A percentile compares a stretch with the other conserved stretches of the same genome.
Evolutionary conservation across 1,140 invertebrate species (phyloP).

Genomic region (Caenorhabditis latens): DNA sequence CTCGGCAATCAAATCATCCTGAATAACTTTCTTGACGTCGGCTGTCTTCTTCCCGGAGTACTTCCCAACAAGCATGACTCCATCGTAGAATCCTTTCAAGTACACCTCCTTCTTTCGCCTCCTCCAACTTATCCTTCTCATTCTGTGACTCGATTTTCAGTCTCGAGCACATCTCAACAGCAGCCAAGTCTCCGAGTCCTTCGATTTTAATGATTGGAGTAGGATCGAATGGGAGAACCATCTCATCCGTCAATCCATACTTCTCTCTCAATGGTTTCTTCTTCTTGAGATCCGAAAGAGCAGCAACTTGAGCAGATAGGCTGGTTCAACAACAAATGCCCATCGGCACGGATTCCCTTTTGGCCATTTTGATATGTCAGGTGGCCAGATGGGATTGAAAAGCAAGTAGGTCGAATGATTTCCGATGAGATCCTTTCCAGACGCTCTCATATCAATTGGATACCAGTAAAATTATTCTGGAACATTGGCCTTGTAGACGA

Average conservation of each 20-base stretch:
- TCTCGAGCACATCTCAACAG: conserved; percentile 87
- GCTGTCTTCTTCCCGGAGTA: conserved; percentile 91
- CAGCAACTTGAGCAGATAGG: too few species aligned
- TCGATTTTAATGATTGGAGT: conserved; percentile 93
- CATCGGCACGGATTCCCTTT: conserved; percentile 90
- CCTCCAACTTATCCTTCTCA: conserved; percentile 90
- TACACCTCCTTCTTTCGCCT: conserved; percentile 94
- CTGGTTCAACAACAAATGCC: conserved; percentile 90
- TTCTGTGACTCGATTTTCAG: conserved; percentile 98
- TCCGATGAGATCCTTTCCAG: conserved; percentile 98
- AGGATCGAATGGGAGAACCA: conserved; percentile 89
- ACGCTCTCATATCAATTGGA: conserved; percentile 91
- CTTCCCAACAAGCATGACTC: conserved; percentile 86
- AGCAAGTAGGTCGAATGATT: conserved; percentile 97
- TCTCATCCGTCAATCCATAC: conserved; percentile 91
- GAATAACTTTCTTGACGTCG: conserved; percentile 92
- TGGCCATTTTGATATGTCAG: conserved; percentile 91
- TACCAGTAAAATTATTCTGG: conserved; percentile 83
- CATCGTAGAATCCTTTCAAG: conserved; percentile 96
- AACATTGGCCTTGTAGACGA: conserved; percentile 59
- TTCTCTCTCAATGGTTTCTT: conserved; percentile 92
- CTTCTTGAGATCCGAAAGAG: conserved; percentile 87
- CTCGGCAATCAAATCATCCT: conserved; percentile 85
- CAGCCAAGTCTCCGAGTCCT: conserved; percentile 82
- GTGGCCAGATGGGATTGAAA: conserved; percentile 96